Evolutionary conservation across 1,140 invertebrate genomes (phyloP), one percentile per base, ranked within the genome.

Genomic region (Trialeurodes vaporariorum): DNA sequence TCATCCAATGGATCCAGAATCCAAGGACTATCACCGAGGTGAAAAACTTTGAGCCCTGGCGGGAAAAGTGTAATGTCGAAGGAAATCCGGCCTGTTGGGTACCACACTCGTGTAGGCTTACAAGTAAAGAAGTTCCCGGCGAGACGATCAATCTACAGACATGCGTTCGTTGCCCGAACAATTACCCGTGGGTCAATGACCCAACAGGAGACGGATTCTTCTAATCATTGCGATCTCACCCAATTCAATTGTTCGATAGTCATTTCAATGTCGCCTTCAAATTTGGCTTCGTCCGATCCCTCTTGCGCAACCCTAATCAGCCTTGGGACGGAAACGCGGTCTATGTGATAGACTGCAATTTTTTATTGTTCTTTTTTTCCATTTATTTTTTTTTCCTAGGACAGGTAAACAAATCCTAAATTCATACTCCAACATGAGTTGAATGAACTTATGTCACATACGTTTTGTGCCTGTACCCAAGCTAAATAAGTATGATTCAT

Each of bases 1-100:
- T 96, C 0, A 94, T 97, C 72, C 93, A 96, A 76, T 97, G 94
- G 94, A 94, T 97, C 76, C 93, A 95, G 76, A 94, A 94, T 75
- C 93, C 94, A 12, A 83, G 89, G 59, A 92, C 91, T 1, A 77
- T 92, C 68, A 83, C 85, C 27, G 90, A 94, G 75, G 86, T 90
- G 11, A 93, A 93, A 81, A 93, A 87, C 80, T 96, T 95, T 79
- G 92, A 94, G 74, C 89, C 93, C 22, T 96, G 93, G 93, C 89
- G 89, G 81, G 93, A 95, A 80, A 94, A 93, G 85, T 94, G 92
- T 75, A 79, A 85, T 23, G 89, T 93, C 0, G 87, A 91, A 70
- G 90, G 90, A 66, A 81, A 76, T 59, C 91, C 85, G 0, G 86
- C 87, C 66, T 94, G 92, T 74, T 92, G 88, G 88, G 89, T 93